Conservation (phyloP, 2,797 vertebrate genomes). For the Myotis planiceps region DNA sequence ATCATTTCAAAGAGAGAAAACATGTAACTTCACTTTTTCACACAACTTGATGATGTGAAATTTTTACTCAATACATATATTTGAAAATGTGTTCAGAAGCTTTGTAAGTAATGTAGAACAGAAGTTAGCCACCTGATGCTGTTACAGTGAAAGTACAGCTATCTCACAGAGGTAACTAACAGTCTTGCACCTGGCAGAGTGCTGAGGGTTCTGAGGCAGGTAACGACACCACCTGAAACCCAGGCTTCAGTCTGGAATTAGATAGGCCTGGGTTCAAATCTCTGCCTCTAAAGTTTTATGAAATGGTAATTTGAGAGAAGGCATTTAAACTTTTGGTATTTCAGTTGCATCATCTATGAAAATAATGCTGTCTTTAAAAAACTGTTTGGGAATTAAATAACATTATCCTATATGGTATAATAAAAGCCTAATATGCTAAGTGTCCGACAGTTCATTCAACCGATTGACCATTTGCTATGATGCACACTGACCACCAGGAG, state of each 20-base stretch:
- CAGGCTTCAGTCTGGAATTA: not conserved
- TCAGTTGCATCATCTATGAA: not conserved
- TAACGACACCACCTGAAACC: not conserved
- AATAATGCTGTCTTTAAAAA: not conserved
- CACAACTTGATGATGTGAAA: not conserved
- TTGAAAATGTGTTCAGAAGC: not conserved
- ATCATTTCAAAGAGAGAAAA: not conserved
- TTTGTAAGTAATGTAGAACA: not conserved
- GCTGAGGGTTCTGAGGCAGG: not conserved
- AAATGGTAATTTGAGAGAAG: not conserved
- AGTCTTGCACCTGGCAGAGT: not conserved
- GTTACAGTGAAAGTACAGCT: not conserved
- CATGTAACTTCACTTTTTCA: not conserved
- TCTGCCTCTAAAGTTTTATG: not conserved
- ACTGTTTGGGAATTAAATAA: not conserved
- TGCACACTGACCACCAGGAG: too few species aligned
- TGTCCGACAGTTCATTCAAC: accelerated
- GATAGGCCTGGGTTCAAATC: not conserved
- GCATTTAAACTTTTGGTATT: not conserved
- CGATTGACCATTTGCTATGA: too few species aligned
- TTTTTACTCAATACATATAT: not conserved
- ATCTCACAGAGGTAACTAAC: not conserved
- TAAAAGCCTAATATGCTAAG: too few species aligned
- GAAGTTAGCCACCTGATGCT: not conserved
- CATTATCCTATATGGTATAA: too few species aligned